Conservation (phyloP, 2,888 invertebrate species). For the Epiperipatus broadwayi region DNA sequence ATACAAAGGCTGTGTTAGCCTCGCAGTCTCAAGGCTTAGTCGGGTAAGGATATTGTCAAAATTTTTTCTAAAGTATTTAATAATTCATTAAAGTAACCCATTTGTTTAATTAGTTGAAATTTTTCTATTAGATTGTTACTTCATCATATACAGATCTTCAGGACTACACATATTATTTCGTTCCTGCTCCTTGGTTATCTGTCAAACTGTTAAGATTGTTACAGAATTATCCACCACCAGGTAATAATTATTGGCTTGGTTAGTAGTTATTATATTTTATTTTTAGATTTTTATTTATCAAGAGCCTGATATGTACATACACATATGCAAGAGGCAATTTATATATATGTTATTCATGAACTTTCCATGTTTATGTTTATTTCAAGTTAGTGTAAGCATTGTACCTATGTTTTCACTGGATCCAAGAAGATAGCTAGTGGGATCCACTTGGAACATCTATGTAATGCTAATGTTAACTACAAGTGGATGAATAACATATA, state of each 20-base stretch:
- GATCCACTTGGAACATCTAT: too few relatives aligned
- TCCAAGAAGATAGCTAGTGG: too few relatives aligned
- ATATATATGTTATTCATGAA: too few relatives aligned
- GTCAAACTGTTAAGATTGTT: constrained; percentile 84
- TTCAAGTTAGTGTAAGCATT: too few relatives aligned
- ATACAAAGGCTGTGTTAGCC: constrained; percentile 94
- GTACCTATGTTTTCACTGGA: too few relatives aligned
- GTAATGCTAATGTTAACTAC: too few relatives aligned
- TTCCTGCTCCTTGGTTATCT: constrained; percentile 99
- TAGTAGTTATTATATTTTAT: constrained; percentile 1
- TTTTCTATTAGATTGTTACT: constrained; percentile 62
- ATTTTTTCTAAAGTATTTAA: constrained; percentile 1
- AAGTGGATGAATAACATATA: too few relatives aligned
- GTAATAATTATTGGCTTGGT: constrained; percentile 31
- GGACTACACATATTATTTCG: constrained; percentile 99
- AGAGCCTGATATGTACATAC: neutral
- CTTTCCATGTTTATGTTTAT: too few relatives aligned
- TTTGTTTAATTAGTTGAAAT: constrained; percentile 7
- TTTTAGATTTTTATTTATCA: neutral
- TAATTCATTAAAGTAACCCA: constrained; percentile 15
- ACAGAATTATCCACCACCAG: constrained; percentile 95
- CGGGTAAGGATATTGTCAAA: constrained; percentile 39
- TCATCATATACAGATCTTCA: constrained; percentile 97
- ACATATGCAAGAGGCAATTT: neutral
- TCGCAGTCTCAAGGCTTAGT: constrained; percentile 90